These are phyloP conservation scores for Ichneumoninae sp. DNA, from an alignment of 2,888 invertebrate genomes.

Conservation along the genomic window DNA sequence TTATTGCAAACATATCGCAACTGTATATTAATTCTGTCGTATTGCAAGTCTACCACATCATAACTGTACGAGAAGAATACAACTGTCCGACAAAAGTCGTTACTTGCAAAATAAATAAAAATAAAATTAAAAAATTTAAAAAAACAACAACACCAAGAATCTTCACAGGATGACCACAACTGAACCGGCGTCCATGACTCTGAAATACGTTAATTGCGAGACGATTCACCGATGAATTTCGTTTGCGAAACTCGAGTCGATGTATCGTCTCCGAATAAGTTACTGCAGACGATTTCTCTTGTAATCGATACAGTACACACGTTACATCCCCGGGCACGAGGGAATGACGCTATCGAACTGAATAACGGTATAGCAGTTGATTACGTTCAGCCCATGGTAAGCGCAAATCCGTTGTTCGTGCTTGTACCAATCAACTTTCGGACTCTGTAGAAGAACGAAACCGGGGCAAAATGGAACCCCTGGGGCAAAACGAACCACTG, in stretches of 20 bases:
- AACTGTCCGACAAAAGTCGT: slow-evolving; percentile 13
- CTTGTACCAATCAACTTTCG: slow-evolving; percentile 10
- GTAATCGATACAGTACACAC: slow-evolving; percentile 22
- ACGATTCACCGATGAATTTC: slow-evolving; percentile 28
- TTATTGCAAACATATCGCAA: not conserved
- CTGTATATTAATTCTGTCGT: too few species aligned
- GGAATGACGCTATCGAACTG: slow-evolving; percentile 14
- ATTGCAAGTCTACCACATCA: too few species aligned
- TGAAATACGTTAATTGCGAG: slow-evolving; percentile 38
- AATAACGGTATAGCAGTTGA: slow-evolving; percentile 33
- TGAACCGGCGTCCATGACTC: not conserved
- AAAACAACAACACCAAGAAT: not conserved
- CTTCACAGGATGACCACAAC: not conserved
- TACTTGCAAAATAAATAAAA: not conserved
- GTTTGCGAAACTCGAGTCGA: not conserved
- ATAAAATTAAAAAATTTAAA: not conserved
- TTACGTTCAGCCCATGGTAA: slow-evolving; percentile 35
- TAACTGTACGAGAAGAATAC: not conserved
- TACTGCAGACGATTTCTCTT: slow-evolving; percentile 40
- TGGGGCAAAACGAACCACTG: not conserved
- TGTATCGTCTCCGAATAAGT: slow-evolving; percentile 18
- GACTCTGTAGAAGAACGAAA: not conserved
- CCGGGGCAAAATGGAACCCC: too few species aligned
- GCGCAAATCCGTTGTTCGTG: slow-evolving; percentile 34
- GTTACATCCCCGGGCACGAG: slow-evolving; percentile 20